Conservation (phyloP, 2,113 vertebrate genomes). For the Stictonetta naevosa region DNA sequence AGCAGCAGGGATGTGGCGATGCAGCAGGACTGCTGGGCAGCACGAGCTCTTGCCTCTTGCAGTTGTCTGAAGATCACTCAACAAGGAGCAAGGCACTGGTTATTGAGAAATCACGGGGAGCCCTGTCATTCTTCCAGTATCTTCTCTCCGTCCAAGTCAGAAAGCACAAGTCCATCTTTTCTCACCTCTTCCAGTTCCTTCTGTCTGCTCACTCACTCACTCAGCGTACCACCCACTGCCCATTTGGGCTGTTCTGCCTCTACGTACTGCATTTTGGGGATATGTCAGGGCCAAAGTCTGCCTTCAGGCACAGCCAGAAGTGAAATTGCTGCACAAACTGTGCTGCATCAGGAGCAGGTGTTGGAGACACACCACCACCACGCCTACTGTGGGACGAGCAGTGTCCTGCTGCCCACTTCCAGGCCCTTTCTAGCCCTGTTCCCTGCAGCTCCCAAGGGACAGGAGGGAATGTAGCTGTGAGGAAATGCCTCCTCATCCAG, state of each 20-base stretch:
- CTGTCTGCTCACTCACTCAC: background rate
- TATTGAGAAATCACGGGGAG: background rate
- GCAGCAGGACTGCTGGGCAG: background rate
- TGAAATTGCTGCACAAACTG: background rate
- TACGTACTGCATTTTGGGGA: background rate
- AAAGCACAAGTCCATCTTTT: background rate
- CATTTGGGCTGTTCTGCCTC: background rate
- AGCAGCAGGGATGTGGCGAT: background rate
- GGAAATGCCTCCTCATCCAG: background rate
- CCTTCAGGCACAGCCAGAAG: background rate
- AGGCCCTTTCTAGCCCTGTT: background rate
- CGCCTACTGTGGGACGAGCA: background rate
- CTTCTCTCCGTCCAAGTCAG: background rate
- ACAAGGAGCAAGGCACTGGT: background rate
- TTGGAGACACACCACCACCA: background rate
- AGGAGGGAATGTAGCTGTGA: background rate
- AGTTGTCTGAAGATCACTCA: background rate
- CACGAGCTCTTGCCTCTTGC: background rate
- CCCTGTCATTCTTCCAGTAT: background rate
- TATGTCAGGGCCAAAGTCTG: background rate
- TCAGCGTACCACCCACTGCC: background rate
- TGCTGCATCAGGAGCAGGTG: fast-evolving
- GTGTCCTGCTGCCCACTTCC: background rate
- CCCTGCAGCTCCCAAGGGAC: background rate
- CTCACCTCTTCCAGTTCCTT: background rate